Evolutionary conservation across 2,797 vertebrate genomes (phyloP), one percentile per base, ranked within the genome.

Genomic region (Hippopotamyrus pictus): DNA sequence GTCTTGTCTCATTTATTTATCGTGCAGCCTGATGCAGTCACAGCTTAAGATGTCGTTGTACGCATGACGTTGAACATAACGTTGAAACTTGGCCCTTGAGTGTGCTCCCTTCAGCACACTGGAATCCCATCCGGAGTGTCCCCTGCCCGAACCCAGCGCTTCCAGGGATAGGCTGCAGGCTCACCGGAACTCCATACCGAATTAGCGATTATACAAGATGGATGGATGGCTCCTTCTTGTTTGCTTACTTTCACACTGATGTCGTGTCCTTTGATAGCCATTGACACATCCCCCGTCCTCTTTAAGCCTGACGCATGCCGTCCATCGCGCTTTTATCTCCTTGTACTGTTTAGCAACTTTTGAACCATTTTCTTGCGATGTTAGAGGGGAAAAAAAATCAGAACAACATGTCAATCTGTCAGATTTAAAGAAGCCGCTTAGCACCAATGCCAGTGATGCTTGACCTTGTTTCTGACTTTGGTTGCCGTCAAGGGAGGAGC

Each of bases 401-500:
- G n/a, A 79, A 79, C 73, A 79, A 79, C 33, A 9, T 46, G 37
- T 79, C 73, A 79, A n/a, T 79, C 73, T 79, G 73, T 79, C 73
- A 79, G 73, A 79, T 79, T 79, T 79, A 79, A 79, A 79, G 73
- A 79, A 79, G 73, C 73, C 37, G 73, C 73, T 79, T 79, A 79
- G 37, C 7, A 7, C 41, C 37, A n/a, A n/a, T 19, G 73, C 37
- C 73, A n/a, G n/a, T 46, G 37, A 41, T 46, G 73, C 73, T 41
- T 79, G 46, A 79, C 73, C 73, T 79, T 79, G 73, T 79, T 79
- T 44, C 73, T 79, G 73, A 79, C 73, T 79, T 79, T 79, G 73
- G 41, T 3, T 84, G 82, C 82, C 44, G 12, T 84, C 22, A 25
- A 84, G 82, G 48, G 82, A 84, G 82, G 46, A 22, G 41, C 22